Conservation (phyloP, 2,113 vertebrate species). For the Arenaria interpres region DNA sequence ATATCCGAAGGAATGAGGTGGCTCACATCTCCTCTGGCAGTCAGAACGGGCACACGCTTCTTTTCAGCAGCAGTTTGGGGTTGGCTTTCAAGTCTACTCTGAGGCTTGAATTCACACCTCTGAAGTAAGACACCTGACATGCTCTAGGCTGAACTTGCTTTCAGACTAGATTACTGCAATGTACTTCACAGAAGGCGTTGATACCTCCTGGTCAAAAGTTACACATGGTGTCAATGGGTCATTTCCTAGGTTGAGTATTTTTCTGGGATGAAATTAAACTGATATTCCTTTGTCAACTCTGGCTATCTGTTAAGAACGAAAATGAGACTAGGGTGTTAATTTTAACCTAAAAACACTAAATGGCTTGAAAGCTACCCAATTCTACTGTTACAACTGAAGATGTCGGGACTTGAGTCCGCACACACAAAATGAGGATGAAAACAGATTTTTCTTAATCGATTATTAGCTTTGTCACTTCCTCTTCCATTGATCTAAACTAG, state of each 20-base stretch:
- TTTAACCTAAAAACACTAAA: neutral
- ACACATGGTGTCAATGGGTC: rapidly evolving
- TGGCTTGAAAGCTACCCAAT: neutral
- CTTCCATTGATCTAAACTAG: neutral
- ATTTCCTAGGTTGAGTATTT: neutral
- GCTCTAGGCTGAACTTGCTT: neutral
- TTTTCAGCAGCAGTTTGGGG: neutral
- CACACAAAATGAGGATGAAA: neutral
- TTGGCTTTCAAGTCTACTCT: neutral
- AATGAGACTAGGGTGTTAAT: neutral
- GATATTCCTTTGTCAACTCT: neutral
- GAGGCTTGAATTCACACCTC: neutral
- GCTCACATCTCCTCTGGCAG: neutral
- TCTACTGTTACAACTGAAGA: neutral
- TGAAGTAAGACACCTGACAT: neutral
- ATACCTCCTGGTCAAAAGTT: neutral
- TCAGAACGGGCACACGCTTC: neutral
- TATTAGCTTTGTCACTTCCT: neutral
- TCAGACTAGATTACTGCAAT: neutral
- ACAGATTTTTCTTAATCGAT: neutral
- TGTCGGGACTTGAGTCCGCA: neutral
- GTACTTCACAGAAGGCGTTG: neutral
- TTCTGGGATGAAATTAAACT: neutral
- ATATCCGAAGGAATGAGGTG: neutral
- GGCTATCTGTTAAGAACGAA: neutral